Percentiles rank a stretch among this genome's conserved stretches.
Conservation (phyloP, 2,797 vertebrate species). For the Labroides dimidiatus region DNA sequence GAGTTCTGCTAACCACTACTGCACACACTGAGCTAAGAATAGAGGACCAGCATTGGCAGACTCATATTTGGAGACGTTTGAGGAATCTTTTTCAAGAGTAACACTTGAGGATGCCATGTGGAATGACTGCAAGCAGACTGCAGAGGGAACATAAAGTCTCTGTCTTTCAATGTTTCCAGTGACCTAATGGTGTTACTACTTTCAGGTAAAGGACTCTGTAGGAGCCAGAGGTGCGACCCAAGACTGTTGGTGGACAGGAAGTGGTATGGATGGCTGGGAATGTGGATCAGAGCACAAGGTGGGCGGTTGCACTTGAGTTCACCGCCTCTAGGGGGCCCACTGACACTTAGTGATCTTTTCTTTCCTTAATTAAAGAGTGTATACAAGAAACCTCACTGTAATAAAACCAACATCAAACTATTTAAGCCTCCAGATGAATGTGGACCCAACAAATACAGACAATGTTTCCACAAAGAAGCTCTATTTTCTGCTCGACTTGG, state of each 20-base stretch:
- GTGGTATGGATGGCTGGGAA: constrained; percentile 10
- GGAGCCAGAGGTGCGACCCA: constrained; percentile 14
- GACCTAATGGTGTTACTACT: constrained; percentile 48
- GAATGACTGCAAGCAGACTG: constrained; percentile 47
- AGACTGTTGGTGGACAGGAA: constrained; percentile 28
- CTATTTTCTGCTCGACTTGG: constrained; percentile 5
- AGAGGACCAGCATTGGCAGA: constrained; percentile 58
- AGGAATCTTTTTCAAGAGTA: constrained; percentile 65
- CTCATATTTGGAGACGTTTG: constrained; percentile 58
- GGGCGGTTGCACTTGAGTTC: constrained; percentile 45
- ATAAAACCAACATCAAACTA: constrained; percentile 1
- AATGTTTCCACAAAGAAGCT: not conserved
- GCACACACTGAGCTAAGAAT: constrained; percentile 61
- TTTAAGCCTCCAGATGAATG: not conserved
- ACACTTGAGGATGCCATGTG: constrained; percentile 66
- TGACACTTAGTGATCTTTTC: constrained; percentile 51
- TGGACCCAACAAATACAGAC: constrained; percentile 12
- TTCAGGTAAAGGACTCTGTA: constrained; percentile 52
- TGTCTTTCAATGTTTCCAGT: constrained; percentile 64
- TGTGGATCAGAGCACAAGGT: constrained; percentile 42
- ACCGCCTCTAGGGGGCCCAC: constrained; percentile 69
- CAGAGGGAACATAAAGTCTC: constrained; percentile 56
- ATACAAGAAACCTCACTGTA: constrained; percentile 1
- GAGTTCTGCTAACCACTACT: constrained; percentile 63
- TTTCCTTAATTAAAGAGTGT: constrained; percentile 50